phyloP scores from a whole-genome alignment of 2,888 invertebrate species.

The Salticus scenicus region DNA sequence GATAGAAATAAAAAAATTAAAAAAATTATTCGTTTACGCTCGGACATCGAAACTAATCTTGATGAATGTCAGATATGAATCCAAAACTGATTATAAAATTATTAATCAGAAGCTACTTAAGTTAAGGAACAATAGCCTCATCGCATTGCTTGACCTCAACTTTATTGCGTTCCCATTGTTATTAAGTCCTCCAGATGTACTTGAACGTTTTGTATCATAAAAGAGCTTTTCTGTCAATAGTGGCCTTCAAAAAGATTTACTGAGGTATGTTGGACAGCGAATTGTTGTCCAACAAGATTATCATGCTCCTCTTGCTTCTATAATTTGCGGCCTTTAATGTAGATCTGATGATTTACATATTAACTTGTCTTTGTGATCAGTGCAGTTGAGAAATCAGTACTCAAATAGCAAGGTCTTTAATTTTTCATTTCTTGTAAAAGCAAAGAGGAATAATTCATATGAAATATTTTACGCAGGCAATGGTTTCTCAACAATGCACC shows the following conservation, averaged over 20 bases:
- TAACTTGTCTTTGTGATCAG: neutral
- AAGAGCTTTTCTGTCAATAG: neutral
- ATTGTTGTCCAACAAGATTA: slow-evolving; percentile 13
- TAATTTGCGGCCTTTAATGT: slow-evolving; percentile 3
- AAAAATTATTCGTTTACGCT: too few species aligned
- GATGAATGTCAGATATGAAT: too few species aligned
- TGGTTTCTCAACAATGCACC: neutral
- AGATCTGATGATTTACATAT: slow-evolving; percentile 9
- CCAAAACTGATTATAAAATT: too few species aligned
- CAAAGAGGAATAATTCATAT: neutral
- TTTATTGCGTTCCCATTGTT: slow-evolving; percentile 5
- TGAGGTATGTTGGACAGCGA: neutral
- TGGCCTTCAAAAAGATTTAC: neutral
- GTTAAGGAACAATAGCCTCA: neutral
- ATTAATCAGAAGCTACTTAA: too few species aligned
- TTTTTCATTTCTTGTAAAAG: neutral
- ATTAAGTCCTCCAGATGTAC: slow-evolving; percentile 7
- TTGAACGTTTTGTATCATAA: slow-evolving; percentile 2
- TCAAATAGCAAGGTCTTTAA: neutral
- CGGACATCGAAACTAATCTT: too few species aligned
- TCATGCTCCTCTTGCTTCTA: neutral
- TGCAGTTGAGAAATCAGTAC: neutral
- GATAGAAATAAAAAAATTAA: too few species aligned
- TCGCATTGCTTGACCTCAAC: slow-evolving; percentile 41
- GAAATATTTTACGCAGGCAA: neutral